phyloP scores from a whole-genome alignment of 2,113 vertebrate genomes.

The Petrocephalus microphthalmus region DNA sequence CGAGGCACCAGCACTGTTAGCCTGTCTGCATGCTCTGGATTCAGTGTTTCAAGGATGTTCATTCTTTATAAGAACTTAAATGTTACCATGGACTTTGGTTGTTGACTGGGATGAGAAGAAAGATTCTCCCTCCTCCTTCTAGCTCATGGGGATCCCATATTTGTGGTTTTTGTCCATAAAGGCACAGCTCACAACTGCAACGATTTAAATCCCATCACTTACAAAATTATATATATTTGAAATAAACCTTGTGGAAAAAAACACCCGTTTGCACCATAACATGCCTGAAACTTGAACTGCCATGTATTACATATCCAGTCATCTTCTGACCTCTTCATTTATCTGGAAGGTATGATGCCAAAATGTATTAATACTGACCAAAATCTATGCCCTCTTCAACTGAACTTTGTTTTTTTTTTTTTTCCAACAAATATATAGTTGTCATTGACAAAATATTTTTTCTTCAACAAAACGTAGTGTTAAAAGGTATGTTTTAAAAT shows the following conservation, averaged over 20 bases:
- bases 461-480: background rate
- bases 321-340: background rate
- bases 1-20: background rate
- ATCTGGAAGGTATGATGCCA: background rate
- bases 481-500: slow-evolving; percentile 7
- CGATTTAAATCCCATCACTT: background rate
- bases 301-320: background rate
- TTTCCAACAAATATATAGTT: background rate
- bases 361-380: background rate
- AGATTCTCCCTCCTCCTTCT: background rate
- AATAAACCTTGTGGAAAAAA: background rate
- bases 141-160: background rate
- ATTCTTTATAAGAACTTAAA: background rate
- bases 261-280: background rate
- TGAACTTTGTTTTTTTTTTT: background rate
- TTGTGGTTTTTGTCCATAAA: background rate
- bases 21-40: background rate
- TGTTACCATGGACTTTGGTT: background rate
- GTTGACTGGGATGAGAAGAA: background rate
- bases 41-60: background rate
- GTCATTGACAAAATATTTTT: background rate
- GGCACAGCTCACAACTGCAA: background rate
- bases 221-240: background rate
- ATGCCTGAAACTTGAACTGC: background rate
- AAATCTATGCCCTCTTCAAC: background rate